A percentile compares a stretch with the other conserved stretches of the same genome.
These are phyloP conservation scores for Synergus gifuensis DNA, from an alignment of 2,888 invertebrate species.

Conservation along the genomic window DNA sequence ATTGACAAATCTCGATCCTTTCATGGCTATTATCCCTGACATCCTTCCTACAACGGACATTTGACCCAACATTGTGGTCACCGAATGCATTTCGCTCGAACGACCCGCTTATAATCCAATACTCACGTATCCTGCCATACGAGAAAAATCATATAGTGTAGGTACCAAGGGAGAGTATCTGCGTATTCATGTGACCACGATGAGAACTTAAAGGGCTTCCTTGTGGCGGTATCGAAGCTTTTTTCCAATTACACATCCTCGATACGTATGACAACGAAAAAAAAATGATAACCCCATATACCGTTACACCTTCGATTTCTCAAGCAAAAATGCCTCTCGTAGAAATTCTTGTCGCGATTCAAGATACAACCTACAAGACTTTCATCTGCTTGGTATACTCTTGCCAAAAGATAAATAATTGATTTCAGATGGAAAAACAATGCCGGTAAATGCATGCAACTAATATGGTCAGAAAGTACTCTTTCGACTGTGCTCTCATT, in stretches of 20 bases:
- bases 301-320: slow-evolving; percentile 32
- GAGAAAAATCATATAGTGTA: slow-evolving; percentile 54
- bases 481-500: neutral
- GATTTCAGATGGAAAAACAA: neutral
- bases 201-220: slow-evolving; percentile 56
- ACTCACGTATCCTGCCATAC: slow-evolving; percentile 56
- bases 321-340: slow-evolving; percentile 14
- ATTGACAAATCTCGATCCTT: slow-evolving; percentile 47
- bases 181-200: slow-evolving; percentile 46
- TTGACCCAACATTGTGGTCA: slow-evolving; percentile 67
- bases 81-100: slow-evolving; percentile 46
- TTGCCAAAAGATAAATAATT: neutral
- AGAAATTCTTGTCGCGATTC: slow-evolving; percentile 1
- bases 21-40: slow-evolving; percentile 63
- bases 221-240: slow-evolving; percentile 49
- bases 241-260: slow-evolving; percentile 45
- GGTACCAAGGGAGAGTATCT: slow-evolving; percentile 50
- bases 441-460: neutral
- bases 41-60: slow-evolving; percentile 66
- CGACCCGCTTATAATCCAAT: slow-evolving; percentile 55
- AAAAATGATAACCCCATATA: slow-evolving; percentile 36
- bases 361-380: slow-evolving; percentile 3
- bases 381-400: slow-evolving; percentile 1
- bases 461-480: neutral
- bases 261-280: slow-evolving; percentile 28